Evolutionary conservation across 2,797 vertebrate genomes (phyloP), one percentile per base, ranked within the genome.

Genomic region (Loriculus beryllinus): DNA sequence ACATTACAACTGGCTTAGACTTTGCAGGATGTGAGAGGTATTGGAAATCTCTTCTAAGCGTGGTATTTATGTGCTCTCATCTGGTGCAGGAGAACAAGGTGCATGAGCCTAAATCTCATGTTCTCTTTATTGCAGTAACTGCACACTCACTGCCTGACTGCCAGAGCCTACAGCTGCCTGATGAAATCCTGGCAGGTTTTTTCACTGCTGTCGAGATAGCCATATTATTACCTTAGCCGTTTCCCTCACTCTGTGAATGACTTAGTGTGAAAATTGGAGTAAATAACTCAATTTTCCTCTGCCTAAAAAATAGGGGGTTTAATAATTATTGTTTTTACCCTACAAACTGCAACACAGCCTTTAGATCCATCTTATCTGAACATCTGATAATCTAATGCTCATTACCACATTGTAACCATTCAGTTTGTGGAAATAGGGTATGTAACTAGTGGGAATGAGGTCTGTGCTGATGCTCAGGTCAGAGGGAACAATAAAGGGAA

Each of bases 301-400:
- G 2, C 49, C 72, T 87, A 17, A 35, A 71, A 59, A 87, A 71
- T 15, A 9, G 10, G 26, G 14, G 3, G 16, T 5, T 62, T 52
- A 69, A 69, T 40, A 79, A 54, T 56, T 16, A 15, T 13, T 23
- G 29, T 51, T 49, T 81, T 95, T 84, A 81, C 76, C 82, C 77
- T 72, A 14, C 20, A 39, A 94, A 79, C 48, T n/a, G 60, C 59
- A 63, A 40, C 40, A 35, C 28, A 35, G 48, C 67, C 68, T 22
- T 51, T 40, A 68, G 65, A 57, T 81, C 45, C 83, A 56, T 48
- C 65, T 71, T 52, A 85, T 68, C 71, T 62, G 80, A 94, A 65
- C 93, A 79, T 86, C 91, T 86, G 82, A 88, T 54, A 17, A 87
- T 70, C 57, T 72, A 79, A 37, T 40, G 69, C 93, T 93, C 90